phyloP scores from a whole-genome alignment of 35 echinoderm and acorn worm genomes.

The Diadema setosum region DNA sequence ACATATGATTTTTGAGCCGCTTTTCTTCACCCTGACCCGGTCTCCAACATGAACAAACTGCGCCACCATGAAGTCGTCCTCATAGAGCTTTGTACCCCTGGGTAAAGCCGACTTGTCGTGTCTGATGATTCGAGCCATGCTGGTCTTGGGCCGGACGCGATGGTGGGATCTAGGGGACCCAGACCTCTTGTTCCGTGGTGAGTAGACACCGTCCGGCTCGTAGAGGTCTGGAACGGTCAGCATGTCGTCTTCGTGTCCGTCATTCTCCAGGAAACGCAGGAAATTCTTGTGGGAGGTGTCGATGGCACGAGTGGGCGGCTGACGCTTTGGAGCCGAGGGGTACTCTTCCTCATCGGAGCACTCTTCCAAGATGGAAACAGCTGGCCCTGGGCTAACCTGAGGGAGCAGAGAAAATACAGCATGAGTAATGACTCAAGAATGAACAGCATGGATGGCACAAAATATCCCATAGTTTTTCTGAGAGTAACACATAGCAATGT shows the following conservation, averaged over 20 bases:
- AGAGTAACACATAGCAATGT: too few relatives aligned
- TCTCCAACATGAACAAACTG: constrained; percentile 84
- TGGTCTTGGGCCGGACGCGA: constrained; percentile 56
- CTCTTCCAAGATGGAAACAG: background rate
- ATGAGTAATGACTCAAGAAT: too few relatives aligned
- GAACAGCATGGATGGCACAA: too few relatives aligned
- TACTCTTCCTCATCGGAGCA: background rate
- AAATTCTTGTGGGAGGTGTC: constrained; percentile 33
- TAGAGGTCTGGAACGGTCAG: constrained; percentile 79
- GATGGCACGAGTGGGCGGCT: background rate
- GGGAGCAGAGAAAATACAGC: too few relatives aligned
- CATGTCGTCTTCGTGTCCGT: constrained; percentile 37
- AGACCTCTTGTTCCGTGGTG: background rate
- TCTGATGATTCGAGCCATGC: constrained; percentile 27
- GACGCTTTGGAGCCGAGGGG: background rate
- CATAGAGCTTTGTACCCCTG: constrained; percentile 58
- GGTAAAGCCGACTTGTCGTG: constrained; percentile 23
- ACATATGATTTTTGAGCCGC: background rate
- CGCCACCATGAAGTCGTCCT: constrained; percentile 91
- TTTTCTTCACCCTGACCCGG: constrained; percentile 65
- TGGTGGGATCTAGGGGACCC: constrained; percentile 2
- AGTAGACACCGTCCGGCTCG: constrained; percentile 47
- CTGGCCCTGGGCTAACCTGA: background rate
- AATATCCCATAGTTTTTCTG: too few relatives aligned
- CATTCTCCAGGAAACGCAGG: constrained; percentile 39